These are phyloP conservation scores for Drosophila mojavensis DNA, from an alignment of 1,140 invertebrate genomes.

Conservation along the genomic window DNA sequence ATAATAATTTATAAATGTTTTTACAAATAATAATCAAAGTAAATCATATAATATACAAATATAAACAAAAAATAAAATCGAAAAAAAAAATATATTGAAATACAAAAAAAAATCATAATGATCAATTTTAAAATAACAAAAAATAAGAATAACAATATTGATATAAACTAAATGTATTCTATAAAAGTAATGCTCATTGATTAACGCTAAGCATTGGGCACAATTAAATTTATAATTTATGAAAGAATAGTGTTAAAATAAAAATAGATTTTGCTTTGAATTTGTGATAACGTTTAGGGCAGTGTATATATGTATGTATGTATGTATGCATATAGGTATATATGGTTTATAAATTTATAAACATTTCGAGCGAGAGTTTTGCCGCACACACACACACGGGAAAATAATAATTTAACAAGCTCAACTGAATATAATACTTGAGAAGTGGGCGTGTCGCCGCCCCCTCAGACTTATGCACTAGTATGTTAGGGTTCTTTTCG, in stretches of 20 bases:
- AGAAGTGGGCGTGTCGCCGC: conserved; percentile 62
- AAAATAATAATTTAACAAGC: conserved; percentile 14
- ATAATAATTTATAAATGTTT: too few species aligned
- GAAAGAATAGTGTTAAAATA: neutral
- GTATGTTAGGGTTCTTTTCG: conserved; percentile 19
- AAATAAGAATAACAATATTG: neutral
- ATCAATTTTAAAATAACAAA: neutral
- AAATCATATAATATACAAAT: too few species aligned
- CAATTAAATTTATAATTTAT: neutral
- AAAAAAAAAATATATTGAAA: neutral
- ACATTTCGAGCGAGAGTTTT: conserved; percentile 12
- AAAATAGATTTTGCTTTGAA: neutral
- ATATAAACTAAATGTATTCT: neutral
- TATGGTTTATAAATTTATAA: neutral
- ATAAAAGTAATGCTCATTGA: conserved; percentile 2
- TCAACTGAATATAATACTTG: conserved; percentile 67
- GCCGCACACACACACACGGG: conserved; percentile 1
- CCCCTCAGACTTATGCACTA: conserved; percentile 40
- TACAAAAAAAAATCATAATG: neutral
- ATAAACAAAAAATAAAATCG: neutral
- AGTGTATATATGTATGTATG: conserved; percentile 11
- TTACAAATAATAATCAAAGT: too few species aligned
- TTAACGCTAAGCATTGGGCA: neutral
- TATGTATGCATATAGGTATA: neutral
- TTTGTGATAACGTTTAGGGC: neutral